phyloP scores from a whole-genome alignment of 1,140 invertebrate species.

The Drosophila nigromelanica region DNA sequence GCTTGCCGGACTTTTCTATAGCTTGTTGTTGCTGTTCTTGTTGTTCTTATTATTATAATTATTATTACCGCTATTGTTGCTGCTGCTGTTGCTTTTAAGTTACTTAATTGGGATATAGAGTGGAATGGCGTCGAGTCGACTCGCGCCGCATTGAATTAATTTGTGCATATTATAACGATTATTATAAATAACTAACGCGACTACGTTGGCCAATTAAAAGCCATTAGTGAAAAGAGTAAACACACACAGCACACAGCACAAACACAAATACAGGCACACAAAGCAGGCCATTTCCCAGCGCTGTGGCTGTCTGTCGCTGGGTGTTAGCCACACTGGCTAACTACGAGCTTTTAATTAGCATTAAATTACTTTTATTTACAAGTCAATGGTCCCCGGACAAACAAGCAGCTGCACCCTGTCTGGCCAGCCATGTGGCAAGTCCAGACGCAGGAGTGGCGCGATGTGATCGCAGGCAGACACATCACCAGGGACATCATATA shows the following conservation, averaged over 20 bases:
- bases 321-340: constrained; percentile 26
- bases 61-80: constrained; percentile 6
- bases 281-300: constrained; percentile 23
- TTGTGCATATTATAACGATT: constrained; percentile 58
- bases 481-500: constrained; percentile 10
- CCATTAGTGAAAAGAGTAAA: constrained; percentile 61
- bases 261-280: not conserved
- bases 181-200: constrained; percentile 66
- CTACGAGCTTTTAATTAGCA: constrained; percentile 73
- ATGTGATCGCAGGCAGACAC: constrained; percentile 5
- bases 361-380: constrained; percentile 78
- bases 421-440: constrained; percentile 9
- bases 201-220: constrained; percentile 68
- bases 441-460: not conserved
- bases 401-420: constrained; percentile 43
- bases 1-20: constrained; percentile 29
- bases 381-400: constrained; percentile 35
- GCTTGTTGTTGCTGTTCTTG: constrained; percentile 21
- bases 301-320: constrained; percentile 10
- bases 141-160: constrained; percentile 34
- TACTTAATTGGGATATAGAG: constrained; percentile 61
- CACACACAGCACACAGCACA: constrained; percentile 6
- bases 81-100: constrained; percentile 31
- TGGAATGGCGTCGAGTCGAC: constrained; percentile 14
- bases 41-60: constrained; percentile 27